Percentiles rank a stretch among this genome's conserved stretches.
These are phyloP conservation scores for Zaprionus ghesquierei DNA, from an alignment of 1,140 invertebrate genomes.

Conservation along the genomic window DNA sequence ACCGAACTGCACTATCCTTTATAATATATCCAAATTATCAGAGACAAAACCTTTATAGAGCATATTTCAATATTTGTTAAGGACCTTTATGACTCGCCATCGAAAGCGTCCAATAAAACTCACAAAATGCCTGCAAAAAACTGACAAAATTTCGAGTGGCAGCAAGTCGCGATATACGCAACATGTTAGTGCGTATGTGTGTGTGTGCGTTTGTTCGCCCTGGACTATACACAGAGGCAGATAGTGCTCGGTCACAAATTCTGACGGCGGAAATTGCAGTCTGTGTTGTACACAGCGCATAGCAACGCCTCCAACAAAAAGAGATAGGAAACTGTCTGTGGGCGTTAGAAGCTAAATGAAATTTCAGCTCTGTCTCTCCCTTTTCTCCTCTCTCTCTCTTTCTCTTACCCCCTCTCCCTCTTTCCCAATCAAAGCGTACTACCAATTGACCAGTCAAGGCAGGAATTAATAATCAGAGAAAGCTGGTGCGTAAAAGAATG, in stretches of 20 bases:
- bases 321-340: background rate
- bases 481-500: too few relatives aligned
- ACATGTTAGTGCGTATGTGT: background rate
- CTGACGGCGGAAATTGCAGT: slow-evolving; percentile 20
- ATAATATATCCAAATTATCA: too few relatives aligned
- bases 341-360: slow-evolving; percentile 1
- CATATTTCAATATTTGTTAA: background rate
- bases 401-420: background rate
- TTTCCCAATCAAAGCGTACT: background rate
- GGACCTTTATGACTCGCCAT: background rate
- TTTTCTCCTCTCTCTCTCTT: background rate
- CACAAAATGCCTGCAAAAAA: background rate
- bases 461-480: background rate
- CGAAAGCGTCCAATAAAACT: background rate
- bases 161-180: background rate
- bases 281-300: background rate
- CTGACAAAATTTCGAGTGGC: background rate
- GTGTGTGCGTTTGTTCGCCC: background rate
- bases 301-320: background rate
- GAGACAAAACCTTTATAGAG: background rate
- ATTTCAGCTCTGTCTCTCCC: background rate
- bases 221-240: background rate
- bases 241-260: background rate
- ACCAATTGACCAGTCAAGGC: background rate
- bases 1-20: too few relatives aligned